A percentile compares a stretch with the other conserved stretches of the same genome.
Conservation (phyloP, 1,140 invertebrate species). For the Globodera rostochiensis region DNA sequence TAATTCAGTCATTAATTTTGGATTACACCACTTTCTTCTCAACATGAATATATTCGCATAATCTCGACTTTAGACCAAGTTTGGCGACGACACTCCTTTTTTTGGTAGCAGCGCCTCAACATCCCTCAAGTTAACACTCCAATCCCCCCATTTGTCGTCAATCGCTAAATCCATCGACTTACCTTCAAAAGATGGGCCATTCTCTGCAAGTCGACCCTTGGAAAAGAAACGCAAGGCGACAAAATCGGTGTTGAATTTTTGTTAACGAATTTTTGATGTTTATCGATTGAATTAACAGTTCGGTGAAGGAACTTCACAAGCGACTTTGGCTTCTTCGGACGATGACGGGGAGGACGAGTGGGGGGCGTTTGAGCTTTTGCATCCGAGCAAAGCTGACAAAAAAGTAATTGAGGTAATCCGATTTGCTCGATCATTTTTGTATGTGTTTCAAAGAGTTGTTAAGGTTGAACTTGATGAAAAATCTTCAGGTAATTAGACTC, state of each 20-base stretch:
- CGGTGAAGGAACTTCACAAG: neutral
- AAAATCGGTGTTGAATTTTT: neutral
- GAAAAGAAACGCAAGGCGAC: neutral
- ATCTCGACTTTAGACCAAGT: neutral
- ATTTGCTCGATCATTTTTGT: too few relatives aligned
- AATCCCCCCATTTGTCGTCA: neutral
- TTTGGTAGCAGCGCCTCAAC: neutral
- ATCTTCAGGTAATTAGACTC: neutral
- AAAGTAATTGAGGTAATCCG: neutral
- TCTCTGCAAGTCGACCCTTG: neutral
- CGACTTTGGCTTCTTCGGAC: neutral
- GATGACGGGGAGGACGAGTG: conserved; percentile 32
- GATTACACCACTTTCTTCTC: neutral
- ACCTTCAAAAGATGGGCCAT: neutral
- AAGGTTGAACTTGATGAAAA: neutral
- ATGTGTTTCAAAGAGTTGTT: neutral
- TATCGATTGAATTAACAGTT: neutral
- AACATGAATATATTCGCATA: neutral
- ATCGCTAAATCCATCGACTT: neutral
- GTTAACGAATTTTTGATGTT: neutral
- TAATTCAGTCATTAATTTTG: neutral
- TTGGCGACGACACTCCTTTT: neutral
- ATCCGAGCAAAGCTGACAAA: conserved; percentile 1
- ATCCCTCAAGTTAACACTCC: too few relatives aligned
- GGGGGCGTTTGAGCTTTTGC: conserved; percentile 27